phyloP scores from a whole-genome alignment of 2,888 invertebrate species.

The Cheilosia pagana region DNA sequence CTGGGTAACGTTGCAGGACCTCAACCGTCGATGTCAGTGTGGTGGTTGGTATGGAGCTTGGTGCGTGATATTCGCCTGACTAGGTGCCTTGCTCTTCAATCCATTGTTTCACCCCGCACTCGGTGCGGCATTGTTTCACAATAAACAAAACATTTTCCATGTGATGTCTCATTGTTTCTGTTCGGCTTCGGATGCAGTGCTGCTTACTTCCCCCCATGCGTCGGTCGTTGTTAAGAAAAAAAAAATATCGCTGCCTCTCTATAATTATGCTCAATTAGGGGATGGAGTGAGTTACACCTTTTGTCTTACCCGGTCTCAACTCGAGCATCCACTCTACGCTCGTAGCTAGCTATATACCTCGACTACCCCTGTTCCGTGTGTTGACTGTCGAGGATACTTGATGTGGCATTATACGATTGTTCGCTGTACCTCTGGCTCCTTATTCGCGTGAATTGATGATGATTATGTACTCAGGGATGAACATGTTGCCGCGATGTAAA shows the following conservation, averaged over 20 bases:
- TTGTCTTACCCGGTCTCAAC: conserved; percentile 65
- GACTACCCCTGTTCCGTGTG: conserved; percentile 24
- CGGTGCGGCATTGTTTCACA: conserved; percentile 54
- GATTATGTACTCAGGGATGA: conserved; percentile 68
- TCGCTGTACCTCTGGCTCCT: conserved; percentile 17
- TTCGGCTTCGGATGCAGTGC: conserved; percentile 14
- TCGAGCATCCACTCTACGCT: conserved; percentile 42
- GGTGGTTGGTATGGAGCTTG: conserved; percentile 16
- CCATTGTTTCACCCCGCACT: conserved; percentile 47
- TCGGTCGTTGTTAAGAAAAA: conserved; percentile 1
- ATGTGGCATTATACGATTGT: conserved; percentile 47
- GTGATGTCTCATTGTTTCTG: conserved; percentile 61
- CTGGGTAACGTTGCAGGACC: conserved; percentile 27
- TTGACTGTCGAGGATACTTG: conserved; percentile 44
- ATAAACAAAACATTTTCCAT: conserved; percentile 72
- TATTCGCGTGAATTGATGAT: conserved; percentile 68
- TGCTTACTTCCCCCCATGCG: conserved; percentile 2
- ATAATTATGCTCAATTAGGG: conserved; percentile 74
- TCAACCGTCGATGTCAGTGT: conserved; percentile 14
- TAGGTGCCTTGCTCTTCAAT: conserved; percentile 59
- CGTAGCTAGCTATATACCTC: neutral
- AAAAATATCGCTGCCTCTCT: conserved; percentile 44
- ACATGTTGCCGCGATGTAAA: conserved; percentile 47
- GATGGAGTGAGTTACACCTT: conserved; percentile 73
- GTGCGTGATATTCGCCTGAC: conserved; percentile 21